phyloP scores from a whole-genome alignment of 2,888 invertebrate species.

The Zonitis immaculata region DNA sequence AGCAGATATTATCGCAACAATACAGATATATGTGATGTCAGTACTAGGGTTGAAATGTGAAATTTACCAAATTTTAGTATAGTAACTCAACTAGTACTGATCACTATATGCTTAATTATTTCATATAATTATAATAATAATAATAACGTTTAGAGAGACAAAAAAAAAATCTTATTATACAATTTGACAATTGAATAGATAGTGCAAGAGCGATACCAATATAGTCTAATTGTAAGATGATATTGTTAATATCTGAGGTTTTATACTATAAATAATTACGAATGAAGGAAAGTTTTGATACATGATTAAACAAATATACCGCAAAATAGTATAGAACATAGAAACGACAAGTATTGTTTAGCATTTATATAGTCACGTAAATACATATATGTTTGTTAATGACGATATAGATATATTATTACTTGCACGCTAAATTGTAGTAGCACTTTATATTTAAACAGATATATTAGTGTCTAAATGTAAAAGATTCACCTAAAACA shows the following conservation, averaged over 20 bases:
- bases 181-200: not conserved
- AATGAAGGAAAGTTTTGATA: slow-evolving; percentile 49
- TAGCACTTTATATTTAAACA: slow-evolving; percentile 47
- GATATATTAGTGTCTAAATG: slow-evolving; percentile 48
- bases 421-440: slow-evolving; percentile 47
- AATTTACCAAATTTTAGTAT: slow-evolving; percentile 14
- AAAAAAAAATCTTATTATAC: slow-evolving; percentile 3
- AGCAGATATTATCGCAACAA: slow-evolving; percentile 34
- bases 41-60: slow-evolving; percentile 18
- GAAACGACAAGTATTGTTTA: slow-evolving; percentile 45
- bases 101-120: slow-evolving; percentile 21
- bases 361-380: slow-evolving; percentile 36
- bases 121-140: slow-evolving; percentile 4
- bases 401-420: slow-evolving; percentile 35
- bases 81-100: slow-evolving; percentile 14
- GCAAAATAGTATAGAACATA: slow-evolving; percentile 40
- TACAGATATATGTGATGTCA: slow-evolving; percentile 37
- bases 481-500: slow-evolving; percentile 46
- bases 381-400: slow-evolving; percentile 46
- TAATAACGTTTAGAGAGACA: slow-evolving; percentile 6
- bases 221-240: slow-evolving; percentile 47
- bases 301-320: slow-evolving; percentile 47
- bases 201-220: slow-evolving; percentile 28
- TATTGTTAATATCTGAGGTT: slow-evolving; percentile 46
- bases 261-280: slow-evolving; percentile 42